phyloP scores from a whole-genome alignment of 2,113 vertebrate species.

The Gymnorhina tibicen region DNA sequence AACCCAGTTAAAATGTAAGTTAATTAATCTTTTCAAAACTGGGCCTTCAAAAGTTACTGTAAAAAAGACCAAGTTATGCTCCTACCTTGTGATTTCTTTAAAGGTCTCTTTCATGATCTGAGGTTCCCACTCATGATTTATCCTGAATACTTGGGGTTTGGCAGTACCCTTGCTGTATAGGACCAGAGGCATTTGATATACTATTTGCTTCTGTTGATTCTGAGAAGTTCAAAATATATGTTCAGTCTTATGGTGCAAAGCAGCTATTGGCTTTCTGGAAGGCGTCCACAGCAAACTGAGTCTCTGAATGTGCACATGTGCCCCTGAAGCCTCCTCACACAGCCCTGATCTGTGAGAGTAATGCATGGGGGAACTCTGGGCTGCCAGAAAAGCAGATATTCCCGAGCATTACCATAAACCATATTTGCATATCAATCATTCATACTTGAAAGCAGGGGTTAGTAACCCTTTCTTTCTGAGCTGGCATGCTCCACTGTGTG shows the following conservation, averaged over 20 bases:
- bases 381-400: slow-evolving; percentile 25
- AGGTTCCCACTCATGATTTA: neutral
- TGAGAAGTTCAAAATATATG: neutral
- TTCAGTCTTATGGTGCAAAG: neutral
- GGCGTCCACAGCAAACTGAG: neutral
- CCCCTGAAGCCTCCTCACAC: neutral
- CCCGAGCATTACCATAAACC: neutral
- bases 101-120: slow-evolving; percentile 28
- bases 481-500: neutral
- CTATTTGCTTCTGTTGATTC: slow-evolving; percentile 20
- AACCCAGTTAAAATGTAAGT: neutral
- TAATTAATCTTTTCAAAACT: neutral
- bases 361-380: neutral
- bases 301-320: neutral
- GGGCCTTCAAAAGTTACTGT: neutral
- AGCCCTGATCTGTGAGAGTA: neutral
- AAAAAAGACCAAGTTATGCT: neutral
- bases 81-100: neutral
- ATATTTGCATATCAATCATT: slow-evolving; percentile 51
- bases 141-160: slow-evolving; percentile 29
- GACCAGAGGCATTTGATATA: neutral
- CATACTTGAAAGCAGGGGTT: slow-evolving; percentile 18
- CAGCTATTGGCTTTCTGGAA: slow-evolving; percentile 16
- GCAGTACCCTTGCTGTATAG: neutral
- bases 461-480: slow-evolving; percentile 34